Base-by-base conservation (phyloP, 2,797 vertebrate genomes). In the Cyprinodon diabolis region DNA sequence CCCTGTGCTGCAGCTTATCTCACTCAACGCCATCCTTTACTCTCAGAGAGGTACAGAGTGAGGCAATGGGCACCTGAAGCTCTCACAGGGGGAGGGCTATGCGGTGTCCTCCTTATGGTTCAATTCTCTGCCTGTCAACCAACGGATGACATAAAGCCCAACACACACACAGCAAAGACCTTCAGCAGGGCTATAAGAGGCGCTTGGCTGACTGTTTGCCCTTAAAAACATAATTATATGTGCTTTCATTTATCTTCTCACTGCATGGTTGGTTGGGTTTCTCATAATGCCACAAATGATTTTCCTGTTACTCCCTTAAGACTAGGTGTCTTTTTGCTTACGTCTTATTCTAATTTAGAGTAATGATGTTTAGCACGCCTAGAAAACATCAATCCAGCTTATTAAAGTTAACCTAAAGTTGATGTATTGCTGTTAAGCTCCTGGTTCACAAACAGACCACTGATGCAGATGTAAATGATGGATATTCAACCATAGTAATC, bases 91-190 rank as follows among this genome's bases (percentile, higher is more conserved):
- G 47, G 47, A 40, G 58, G 4, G 56, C 78, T 73, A 87, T 86
- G 70, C 68, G 86, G 66, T 57, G 58, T 60, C 82, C 75, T 83
- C 85, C 78, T 78, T 62, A 48, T 72, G 80, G 87, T 86, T 88
- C 85, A 90, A 86, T 90, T 88, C 72, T 69, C 71, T 45, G 71
- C 71, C 79, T 85, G 86, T 88, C 90, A 88, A 72, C 75, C 37
- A 13, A 37, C 21, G 8, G 48, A 69, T 90, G 87, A 89, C 77
- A 88, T 83, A 88, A 57, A 84, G 80, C 63, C 23, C 60, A 2
- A 58, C 73, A 47, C 62, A 77, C 30, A n/a, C 37, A 83, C 68
- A 80, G 68, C 68, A 66, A 57, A 78, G 73, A 87, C 82, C 81
- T 80, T 84, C 71, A 79, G 81, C 69, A 76, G 79, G 76, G 67